Conservation (phyloP, 1,140 invertebrate species). For the Gryon sp. region DNA sequence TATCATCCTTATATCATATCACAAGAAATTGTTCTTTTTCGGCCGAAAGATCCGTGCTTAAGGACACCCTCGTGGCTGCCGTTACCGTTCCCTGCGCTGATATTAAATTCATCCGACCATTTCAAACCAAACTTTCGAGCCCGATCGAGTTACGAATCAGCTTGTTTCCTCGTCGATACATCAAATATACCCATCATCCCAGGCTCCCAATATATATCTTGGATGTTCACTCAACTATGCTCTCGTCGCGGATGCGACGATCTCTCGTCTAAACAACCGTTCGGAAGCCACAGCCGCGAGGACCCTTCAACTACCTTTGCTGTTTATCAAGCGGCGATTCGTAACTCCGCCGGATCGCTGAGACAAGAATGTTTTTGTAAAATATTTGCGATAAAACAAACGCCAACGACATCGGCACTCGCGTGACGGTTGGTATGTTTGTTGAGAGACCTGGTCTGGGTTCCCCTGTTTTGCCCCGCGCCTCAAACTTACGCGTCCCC, state of each 20-base stretch:
- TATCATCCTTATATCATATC: slow-evolving; percentile 4
- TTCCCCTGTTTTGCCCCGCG: slow-evolving; percentile 25
- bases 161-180: background rate
- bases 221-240: too few relatives aligned
- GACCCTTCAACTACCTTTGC: too few relatives aligned
- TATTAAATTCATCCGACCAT: slow-evolving; percentile 17
- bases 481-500: slow-evolving; percentile 43
- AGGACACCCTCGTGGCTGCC: background rate
- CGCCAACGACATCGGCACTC: slow-evolving; percentile 71
- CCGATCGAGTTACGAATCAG: slow-evolving; percentile 3
- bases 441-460: slow-evolving; percentile 64
- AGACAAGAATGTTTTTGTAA: slow-evolving; percentile 37
- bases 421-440: slow-evolving; percentile 78
- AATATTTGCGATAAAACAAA: slow-evolving; percentile 42
- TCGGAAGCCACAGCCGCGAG: too few relatives aligned
- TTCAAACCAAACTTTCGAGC: slow-evolving; percentile 1
- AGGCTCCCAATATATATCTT: too few relatives aligned
- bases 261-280: too few relatives aligned
- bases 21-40: slow-evolving; percentile 5
- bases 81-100: too few relatives aligned
- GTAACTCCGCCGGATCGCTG: too few relatives aligned
- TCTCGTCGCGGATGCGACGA: too few relatives aligned
- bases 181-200: background rate
- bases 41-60: background rate
- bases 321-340: slow-evolving; percentile 42